Base-by-base conservation (phyloP, 2,113 vertebrate species). In the Tachysurus vachellii region DNA sequence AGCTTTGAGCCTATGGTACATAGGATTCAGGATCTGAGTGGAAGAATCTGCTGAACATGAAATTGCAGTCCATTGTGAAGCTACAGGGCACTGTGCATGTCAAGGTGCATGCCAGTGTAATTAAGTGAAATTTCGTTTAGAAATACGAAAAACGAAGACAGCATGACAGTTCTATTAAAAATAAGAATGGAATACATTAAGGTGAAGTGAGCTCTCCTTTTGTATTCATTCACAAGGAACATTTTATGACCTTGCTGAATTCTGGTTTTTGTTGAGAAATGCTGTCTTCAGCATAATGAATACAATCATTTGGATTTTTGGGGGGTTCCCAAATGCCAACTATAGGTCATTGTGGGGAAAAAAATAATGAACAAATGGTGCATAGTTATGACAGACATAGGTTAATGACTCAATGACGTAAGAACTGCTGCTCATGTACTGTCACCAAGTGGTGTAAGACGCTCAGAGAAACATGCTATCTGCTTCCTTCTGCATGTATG, bases 111-210 rank as follows among this genome's bases (percentile, higher is more conserved):
- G 79, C 23, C 50, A 76, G 42, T 76, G 17, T 85, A 89, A 87
- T 89, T 89, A 89, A 85, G 79, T 47, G 50, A 89, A 83, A 89
- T 83, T 84, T 75, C 50, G 31, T 83, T 83, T 53, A 66, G 61
- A 31, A 36, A 36, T 36, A 36, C 36, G 56, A 68, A 59, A 85
- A 68, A 87, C 4, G 36, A 89, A 26, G 50, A 42, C 47, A 66
- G 57, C 53, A 57, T 81, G 85, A 81, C 26, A 53, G 31, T 86
- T 82, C 66, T 75, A 85, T 85, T 77, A 64, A 62, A 87, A 86
- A 85, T 54, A 86, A 84, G 68, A 59, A 71, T 79, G 59, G 26
- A 85, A 59, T 50, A 77, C 44, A 80, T 89, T 77, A 85, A 68
- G 50, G 59, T 81, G 73, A 79, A 57, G 50, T 77, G 26, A 57